Conservation (phyloP, 2,797 vertebrate genomes). For the Tauraco hartlaubi region DNA sequence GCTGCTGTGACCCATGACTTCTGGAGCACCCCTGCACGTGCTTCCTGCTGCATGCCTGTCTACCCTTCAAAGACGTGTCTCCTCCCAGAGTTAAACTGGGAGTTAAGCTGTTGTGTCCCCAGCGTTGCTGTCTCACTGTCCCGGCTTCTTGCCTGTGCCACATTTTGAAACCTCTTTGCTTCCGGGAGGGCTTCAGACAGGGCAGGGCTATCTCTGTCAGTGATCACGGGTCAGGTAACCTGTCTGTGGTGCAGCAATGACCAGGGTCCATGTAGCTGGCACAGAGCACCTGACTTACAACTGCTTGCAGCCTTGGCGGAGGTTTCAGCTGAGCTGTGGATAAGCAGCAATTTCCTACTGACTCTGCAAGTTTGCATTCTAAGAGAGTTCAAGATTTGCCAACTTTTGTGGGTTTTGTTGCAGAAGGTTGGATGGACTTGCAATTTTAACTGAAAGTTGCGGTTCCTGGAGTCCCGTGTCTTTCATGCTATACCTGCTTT, state of each 20-base stretch:
- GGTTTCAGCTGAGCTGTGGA: background rate
- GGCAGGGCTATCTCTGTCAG: background rate
- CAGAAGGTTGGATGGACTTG: background rate
- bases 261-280: background rate
- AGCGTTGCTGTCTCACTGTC: background rate
- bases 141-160: background rate
- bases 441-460: background rate
- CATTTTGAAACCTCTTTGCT: background rate
- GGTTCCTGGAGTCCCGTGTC: background rate
- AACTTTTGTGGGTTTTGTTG: background rate
- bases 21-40: accelerated
- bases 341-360: background rate
- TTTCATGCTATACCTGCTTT: background rate
- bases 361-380: accelerated
- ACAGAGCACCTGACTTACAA: background rate
- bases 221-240: background rate
- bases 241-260: background rate
- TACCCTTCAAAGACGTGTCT: background rate
- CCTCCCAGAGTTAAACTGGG: background rate
- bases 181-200: background rate
- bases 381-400: accelerated
- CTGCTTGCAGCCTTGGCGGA: background rate
- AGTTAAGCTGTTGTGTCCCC: background rate
- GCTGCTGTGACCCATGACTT: background rate
- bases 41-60: accelerated